These are phyloP conservation scores for Glyphotaelius pellucidus DNA, from an alignment of 2,888 invertebrate species.

Conservation along the genomic window DNA sequence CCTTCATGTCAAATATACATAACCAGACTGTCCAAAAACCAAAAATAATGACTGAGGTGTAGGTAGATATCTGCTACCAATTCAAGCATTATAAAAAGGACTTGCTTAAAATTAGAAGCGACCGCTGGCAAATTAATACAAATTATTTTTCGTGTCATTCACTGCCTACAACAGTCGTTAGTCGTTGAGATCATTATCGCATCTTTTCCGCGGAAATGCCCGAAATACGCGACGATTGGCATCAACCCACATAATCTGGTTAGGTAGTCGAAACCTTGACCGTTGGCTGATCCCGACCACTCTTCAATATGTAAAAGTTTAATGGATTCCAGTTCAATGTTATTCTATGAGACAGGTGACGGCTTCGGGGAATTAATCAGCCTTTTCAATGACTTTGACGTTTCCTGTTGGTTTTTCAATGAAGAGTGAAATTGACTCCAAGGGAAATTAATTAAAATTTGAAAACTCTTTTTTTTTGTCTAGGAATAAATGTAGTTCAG, in stretches of 20 bases:
- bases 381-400: background rate
- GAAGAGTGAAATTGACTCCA: background rate
- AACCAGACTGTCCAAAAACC: background rate
- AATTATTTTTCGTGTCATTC: background rate
- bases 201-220: background rate
- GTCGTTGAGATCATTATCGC: background rate
- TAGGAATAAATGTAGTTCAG: background rate
- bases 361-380: background rate
- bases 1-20: no score
- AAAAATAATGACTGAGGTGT: background rate
- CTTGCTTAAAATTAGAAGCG: background rate
- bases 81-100: background rate
- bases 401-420: background rate
- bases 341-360: background rate
- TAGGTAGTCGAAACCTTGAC: background rate
- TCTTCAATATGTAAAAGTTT: background rate
- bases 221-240: background rate
- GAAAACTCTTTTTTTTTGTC: background rate
- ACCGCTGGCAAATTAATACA: background rate
- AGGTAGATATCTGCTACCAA: background rate
- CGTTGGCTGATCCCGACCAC: background rate
- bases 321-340: constrained; percentile 28
- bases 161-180: background rate
- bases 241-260: background rate
- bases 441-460: background rate